phyloP scores from a whole-genome alignment of 2,113 vertebrate genomes.

The Pygathrix nemaeus region DNA sequence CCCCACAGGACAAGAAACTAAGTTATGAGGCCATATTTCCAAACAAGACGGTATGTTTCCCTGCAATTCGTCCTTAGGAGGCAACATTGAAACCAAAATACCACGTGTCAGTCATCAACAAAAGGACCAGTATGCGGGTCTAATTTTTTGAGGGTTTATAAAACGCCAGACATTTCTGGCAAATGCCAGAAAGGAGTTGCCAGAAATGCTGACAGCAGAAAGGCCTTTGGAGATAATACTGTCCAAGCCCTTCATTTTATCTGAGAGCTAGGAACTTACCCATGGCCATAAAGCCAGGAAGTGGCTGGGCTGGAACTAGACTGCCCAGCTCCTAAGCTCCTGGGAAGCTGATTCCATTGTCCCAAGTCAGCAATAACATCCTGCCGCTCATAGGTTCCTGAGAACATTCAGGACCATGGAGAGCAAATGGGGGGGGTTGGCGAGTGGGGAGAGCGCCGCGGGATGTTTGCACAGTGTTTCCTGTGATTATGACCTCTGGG shows the following conservation, averaged over 20 bases:
- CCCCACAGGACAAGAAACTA: neutral
- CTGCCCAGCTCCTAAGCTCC: neutral
- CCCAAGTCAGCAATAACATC: neutral
- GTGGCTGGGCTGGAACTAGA: neutral
- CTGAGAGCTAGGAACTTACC: neutral
- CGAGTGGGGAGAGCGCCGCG: no score
- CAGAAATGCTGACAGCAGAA: neutral
- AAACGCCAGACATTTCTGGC: constrained; percentile 3
- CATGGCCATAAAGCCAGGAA: neutral
- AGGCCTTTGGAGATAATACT: neutral
- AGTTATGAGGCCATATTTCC: neutral
- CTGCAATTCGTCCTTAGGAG: neutral
- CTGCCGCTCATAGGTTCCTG: neutral
- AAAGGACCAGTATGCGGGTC: constrained; percentile 6
- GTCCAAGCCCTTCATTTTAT: neutral
- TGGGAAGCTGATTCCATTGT: no score
- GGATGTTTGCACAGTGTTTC: neutral
- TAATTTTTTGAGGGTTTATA: constrained; percentile 17
- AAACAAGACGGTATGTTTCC: constrained; percentile 19
- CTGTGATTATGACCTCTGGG: neutral
- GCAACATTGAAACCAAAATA: constrained; percentile 30
- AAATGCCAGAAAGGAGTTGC: neutral
- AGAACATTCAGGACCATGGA: neutral
- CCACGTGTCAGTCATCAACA: neutral
- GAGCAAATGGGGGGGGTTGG: neutral